These are phyloP conservation scores for Syrista parreyssii DNA, from an alignment of 2,888 invertebrate genomes.

Conservation along the genomic window DNA sequence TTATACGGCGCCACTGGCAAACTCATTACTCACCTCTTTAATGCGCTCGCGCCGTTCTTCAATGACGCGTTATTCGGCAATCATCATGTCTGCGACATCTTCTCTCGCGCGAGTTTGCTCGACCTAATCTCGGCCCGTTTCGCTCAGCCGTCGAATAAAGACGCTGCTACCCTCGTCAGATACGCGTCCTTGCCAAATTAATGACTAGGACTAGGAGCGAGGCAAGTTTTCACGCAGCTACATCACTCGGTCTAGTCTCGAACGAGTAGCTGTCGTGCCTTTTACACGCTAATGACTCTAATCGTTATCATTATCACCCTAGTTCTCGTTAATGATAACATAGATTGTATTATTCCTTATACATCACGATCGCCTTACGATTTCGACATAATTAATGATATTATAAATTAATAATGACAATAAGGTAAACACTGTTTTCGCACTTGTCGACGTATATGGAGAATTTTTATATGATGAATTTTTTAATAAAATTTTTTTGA, in stretches of 20 bases:
- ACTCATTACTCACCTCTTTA: slow-evolving; percentile 8
- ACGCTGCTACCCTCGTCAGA: slow-evolving; percentile 5
- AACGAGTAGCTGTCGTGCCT: background rate
- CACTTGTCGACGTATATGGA: background rate
- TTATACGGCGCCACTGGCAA: background rate
- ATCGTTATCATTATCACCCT: background rate
- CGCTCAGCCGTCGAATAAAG: background rate
- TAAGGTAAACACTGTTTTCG: background rate
- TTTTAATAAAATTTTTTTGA: background rate
- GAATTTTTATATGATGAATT: background rate
- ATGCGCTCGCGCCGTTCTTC: background rate
- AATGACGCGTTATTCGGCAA: slow-evolving; percentile 17
- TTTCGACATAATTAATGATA: background rate
- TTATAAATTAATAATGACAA: background rate
- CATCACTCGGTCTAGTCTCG: background rate
- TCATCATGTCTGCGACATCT: slow-evolving; percentile 13
- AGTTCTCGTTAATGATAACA: background rate
- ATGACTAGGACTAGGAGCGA: background rate
- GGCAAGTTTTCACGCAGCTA: background rate
- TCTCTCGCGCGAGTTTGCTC: background rate
- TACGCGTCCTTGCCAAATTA: slow-evolving; percentile 4
- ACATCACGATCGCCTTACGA: background rate
- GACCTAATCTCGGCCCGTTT: slow-evolving; percentile 1
- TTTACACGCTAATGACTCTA: background rate
- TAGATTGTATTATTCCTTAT: background rate